Conservation (phyloP, 2,888 invertebrate genomes). For the Torymus texanus region DNA sequence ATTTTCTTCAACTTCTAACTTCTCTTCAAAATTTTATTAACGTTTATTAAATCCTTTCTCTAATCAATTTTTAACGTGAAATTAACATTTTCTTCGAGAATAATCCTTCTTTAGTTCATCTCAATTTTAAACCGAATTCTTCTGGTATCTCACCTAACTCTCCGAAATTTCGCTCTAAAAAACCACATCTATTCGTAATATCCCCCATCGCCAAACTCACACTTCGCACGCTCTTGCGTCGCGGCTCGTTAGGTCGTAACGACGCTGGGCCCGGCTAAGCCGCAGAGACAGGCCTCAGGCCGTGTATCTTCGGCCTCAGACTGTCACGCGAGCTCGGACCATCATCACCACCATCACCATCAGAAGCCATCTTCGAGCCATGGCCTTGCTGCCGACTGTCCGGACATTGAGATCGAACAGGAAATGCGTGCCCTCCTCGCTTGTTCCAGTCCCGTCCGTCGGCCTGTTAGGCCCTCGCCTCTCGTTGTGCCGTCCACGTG, state of each 20-base stretch:
- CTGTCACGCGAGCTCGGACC: conserved; percentile 75
- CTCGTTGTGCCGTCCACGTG: conserved; percentile 77
- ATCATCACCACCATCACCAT: conserved; percentile 52
- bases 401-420: conserved; percentile 64
- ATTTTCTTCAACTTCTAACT: too few species aligned
- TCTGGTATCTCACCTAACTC: too few species aligned
- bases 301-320: conserved; percentile 69
- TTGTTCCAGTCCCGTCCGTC: conserved; percentile 78
- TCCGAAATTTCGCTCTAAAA: too few species aligned
- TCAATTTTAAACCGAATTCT: too few species aligned
- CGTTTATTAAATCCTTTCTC: too few species aligned
- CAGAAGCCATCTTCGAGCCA: conserved; percentile 17
- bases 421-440: conserved; percentile 74
- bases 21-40: too few species aligned
- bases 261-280: conserved; percentile 87
- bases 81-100: too few species aligned
- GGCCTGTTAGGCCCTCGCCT: conserved; percentile 70
- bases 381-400: conserved; percentile 71
- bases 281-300: conserved; percentile 78
- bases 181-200: too few species aligned
- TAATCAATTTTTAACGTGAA: too few species aligned
- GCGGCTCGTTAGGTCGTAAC: conserved; percentile 81
- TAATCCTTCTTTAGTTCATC: too few species aligned
- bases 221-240: neutral
- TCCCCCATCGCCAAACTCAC: too few species aligned